Evolutionary conservation across 92 coral and sea anemone genomes (phyloP), one percentile per base, ranked within the genome.

Genomic region (Phymanthus crucifer): DNA sequence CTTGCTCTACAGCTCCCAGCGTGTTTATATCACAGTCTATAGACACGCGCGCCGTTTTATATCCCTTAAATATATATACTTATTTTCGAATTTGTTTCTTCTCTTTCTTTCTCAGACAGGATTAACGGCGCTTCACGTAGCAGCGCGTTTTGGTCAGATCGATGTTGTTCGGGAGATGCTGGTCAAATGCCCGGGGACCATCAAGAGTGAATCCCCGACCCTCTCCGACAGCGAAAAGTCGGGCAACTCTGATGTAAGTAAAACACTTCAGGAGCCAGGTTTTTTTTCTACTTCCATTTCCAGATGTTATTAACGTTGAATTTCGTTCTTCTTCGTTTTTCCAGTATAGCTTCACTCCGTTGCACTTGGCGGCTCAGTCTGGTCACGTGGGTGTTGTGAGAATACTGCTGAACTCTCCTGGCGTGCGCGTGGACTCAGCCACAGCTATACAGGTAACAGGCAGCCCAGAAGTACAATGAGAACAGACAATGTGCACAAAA

Each of bases 371-470:
- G 27, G 98, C 99, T 3, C 94, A 93, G 57, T 95, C 94, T n/a
- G 99, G 99, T 76, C 97, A 95, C 92, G 99, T 93, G 91, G 96
- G 89, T 80, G 96, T 93, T 37, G 98, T 95, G 32, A 88, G 99
- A 47, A 88, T 95, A 78, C 98, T 95, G 82, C 93, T 95, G 86
- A 95, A 95, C 90, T 93, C 97, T 4, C 99, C 98, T 35, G 98
- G 99, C 0, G 99, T 95, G 84, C 94, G 96, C 35, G 98, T 93
- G 88, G 99, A 95, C 72, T 81, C 99, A 24, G 93, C 98, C 7
- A 95, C 99, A 32, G 91, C 96, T 8, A 80, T 88, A 47, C 86
- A 90, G 90, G 99, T 95, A 78, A 52, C 1, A 9, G n/a, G n/a
- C n/a, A n/a, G n/a, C n/a, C n/a, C n/a, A n/a, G n/a, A n/a, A n/a